Evolutionary conservation across 2,888 invertebrate species (phyloP), one percentile per base, ranked within the genome.

Genomic region (Drosophila helvetica): DNA sequence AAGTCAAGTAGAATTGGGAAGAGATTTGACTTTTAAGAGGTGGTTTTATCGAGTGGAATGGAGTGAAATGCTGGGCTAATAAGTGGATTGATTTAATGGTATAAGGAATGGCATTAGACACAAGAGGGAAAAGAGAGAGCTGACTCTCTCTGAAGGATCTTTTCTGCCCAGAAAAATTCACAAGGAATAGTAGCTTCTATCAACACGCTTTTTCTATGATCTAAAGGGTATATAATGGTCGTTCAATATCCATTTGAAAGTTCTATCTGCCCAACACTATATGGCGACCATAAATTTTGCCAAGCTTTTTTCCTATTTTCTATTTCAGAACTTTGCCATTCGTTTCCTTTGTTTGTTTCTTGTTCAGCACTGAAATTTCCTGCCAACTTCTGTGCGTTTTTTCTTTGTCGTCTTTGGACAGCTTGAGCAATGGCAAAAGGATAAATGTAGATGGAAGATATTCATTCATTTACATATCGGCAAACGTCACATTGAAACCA

Each of bases 401-500:
- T 67, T 50, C 18, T 55, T 50, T 47, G 27, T 8, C 33, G 22
- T 45, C 33, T 50, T 67, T 48, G 57, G 68, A 50, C 66, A 66
- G 68, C 43, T 56, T 67, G 50, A 66, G 43, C 19, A 55, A 67
- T 68, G 68, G 68, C 66, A 38, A 66, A 19, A 50, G 68, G 57
- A 67, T 67, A 56, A 25, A 50, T 56, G 43, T 53, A 53, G 65
- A 53, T 65, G 42, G 10, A 42, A 48, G 47, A 66, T 66, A 65
- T 48, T 22, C 19, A 43, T 48, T 56, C 18, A 67, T 56, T 43
- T 42, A 1, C 22, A n/a, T 19, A 25, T 17, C 25, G 19, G n/a
- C 10, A 38, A 38, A 38, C 15, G 7, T 38, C 38, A 7, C 12
- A 30, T 3, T 12, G 30, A 10, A 30, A 30, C 17, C 45, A 15